Evolutionary conservation across 2,888 invertebrate species (phyloP), one percentile per base, ranked within the genome.

Genomic region (Scelioninae gen. 1): DNA sequence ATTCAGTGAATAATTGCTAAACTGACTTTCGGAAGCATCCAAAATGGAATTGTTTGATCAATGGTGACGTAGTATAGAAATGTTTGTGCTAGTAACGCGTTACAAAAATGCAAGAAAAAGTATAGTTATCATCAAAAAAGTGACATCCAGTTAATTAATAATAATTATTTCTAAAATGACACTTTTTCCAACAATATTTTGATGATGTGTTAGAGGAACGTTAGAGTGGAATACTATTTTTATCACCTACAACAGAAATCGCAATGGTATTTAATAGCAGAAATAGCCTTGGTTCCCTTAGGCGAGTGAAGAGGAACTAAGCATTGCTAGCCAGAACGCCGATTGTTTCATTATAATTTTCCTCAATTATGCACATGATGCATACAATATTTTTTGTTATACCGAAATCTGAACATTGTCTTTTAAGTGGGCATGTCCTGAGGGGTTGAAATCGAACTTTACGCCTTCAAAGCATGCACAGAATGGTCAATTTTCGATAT

Each of bases 21-120:
- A 40, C 23, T 43, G 40, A 51, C 4, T n/a, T 53, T n/a, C n/a
- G 9, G 40, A 65, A 40, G 10, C 32, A 9, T 16, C 8, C 1
- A 49, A 11, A 10, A 51, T 32, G 40, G 15, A 5, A 10, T n/a
- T 38, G 40, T 31, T 51, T 65, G 49, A 34, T 43, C 9, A 10
- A 49, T 40, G 40, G 23, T 23, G 23, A 0, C 15, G 23, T 47
- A n/a, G 23, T 38, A 47, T 15, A 29, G 51, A 60, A 72, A 60
- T 62, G 51, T 51, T 40, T 60, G 34, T 51, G 49, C 40, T 72
- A 62, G 60, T 72, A 60, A 72, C 60, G 60, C 60, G 60, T 72
- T 60, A 60, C 56, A n/a, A n/a, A 23, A 49, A 10, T 31, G 55
- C 49, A 45, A 47, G 34, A 23, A 31, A 58, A 40, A 53, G 32